Conservation (phyloP, 2,888 invertebrate species). For the Pollenia labialis region DNA sequence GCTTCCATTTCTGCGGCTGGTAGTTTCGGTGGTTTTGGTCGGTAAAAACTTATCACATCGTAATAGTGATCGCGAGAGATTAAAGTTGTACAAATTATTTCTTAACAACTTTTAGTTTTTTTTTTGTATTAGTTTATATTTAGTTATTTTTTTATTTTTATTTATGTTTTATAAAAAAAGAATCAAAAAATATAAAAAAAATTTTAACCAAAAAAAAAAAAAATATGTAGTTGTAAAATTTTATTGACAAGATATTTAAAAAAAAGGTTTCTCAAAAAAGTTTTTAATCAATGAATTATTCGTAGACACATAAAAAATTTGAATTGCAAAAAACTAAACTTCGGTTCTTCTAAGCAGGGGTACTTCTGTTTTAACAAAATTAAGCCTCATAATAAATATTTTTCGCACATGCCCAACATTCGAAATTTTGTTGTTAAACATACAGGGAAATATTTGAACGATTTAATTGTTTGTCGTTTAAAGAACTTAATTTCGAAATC, state of each 20-base stretch:
- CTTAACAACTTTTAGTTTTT: slow-evolving; percentile 20
- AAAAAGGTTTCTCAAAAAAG: no score
- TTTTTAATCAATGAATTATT: no score
- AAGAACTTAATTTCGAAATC: no score
- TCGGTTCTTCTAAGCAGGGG: no score
- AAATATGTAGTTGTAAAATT: neutral
- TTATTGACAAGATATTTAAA: neutral
- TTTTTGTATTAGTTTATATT: slow-evolving; percentile 23
- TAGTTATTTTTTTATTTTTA: slow-evolving; percentile 11
- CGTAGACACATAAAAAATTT: no score
- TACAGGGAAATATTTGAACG: no score
- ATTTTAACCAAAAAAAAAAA: neutral
- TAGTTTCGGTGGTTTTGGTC: neutral
- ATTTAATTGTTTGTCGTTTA: no score
- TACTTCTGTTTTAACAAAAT: no score
- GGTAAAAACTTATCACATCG: neutral
- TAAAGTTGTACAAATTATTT: neutral
- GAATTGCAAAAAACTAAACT: no score
- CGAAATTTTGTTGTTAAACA: no score
- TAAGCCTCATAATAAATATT: no score
- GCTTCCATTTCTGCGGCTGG: slow-evolving; percentile 42
- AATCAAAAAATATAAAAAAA: slow-evolving; percentile 18
- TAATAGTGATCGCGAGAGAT: neutral
- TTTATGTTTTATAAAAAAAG: slow-evolving; percentile 24
- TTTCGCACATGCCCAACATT: no score